Base-by-base conservation (phyloP, 2,888 invertebrate genomes). In the Perithous albicinctus region DNA sequence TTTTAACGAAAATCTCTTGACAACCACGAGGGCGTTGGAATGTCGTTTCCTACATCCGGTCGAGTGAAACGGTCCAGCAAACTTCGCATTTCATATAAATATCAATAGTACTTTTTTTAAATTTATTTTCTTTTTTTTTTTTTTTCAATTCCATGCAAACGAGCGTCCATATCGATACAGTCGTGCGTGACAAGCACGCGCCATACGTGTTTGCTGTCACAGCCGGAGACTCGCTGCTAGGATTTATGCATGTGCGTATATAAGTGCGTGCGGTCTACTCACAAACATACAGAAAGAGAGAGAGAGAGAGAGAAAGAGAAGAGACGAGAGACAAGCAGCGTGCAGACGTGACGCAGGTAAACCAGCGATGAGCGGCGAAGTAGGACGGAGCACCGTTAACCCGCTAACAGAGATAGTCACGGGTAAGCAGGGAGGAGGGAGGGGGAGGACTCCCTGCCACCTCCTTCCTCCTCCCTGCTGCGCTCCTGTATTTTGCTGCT, bases 331-430 rank as follows among this genome's bases (percentile, higher is more conserved):
- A 51, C 56, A 38, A 61, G 32, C 46, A 54, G 54, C 54, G 74
- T 81, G 77, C 80, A 85, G 85, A 85, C 85, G 83, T 84, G 83
- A 83, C 80, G 84, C 84, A 84, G 84, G 80, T 78, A 81, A 84
- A 82, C 67, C 73, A 74, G 88, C 88, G 88, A 87, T 88, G 86
- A 87, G 87, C 82, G 75, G 78, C 82, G 85, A 92, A 92, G 92
- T 93, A 88, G 92, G 88, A 89, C 92, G 89, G 87, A 90, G 88
- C 90, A 93, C 92, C 92, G 92, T 93, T 93, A 93, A 88, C 89
- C 90, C 88, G 88, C 89, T 91, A 89, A 90, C 90, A 89, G 87
- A 87, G 87, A 87, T 83, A 80, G 80, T 67, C 18, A 51, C 61
- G 15, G 54, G 64, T 12, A 54, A 61, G 48, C 54, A 43, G 48